phyloP scores from a whole-genome alignment of 2,113 vertebrate genomes.

The Mungos mungo region DNA sequence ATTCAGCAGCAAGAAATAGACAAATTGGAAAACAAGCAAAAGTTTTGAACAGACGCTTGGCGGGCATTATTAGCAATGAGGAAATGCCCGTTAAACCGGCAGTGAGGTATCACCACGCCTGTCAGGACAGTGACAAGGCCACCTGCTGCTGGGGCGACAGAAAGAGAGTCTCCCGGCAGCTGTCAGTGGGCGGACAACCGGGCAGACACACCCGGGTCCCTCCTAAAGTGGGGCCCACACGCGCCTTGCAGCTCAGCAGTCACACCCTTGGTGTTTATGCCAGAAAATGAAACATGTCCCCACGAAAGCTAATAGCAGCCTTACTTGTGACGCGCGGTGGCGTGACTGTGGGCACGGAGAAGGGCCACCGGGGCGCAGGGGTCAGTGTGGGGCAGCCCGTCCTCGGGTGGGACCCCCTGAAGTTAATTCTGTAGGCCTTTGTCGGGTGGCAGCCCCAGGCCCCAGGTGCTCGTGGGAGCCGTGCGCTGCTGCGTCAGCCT shows the following conservation, averaged over 20 bases:
- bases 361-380: background rate
- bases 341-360: no score
- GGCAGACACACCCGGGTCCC: background rate
- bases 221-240: background rate
- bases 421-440: background rate
- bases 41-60: background rate
- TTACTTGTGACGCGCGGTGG: no score
- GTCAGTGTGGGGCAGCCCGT: no score
- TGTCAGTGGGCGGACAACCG: background rate
- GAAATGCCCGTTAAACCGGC: background rate
- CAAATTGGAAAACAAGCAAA: background rate
- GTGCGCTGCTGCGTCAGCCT: background rate
- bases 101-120: background rate
- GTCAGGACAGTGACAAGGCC: background rate
- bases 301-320: no score
- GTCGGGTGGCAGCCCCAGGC: background rate
- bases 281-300: background rate
- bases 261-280: background rate
- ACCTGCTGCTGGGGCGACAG: background rate
- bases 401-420: no score
- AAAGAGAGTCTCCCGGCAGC: fast-evolving
- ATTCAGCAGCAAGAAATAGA: background rate
- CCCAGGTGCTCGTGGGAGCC: background rate
- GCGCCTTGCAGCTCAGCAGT: background rate
- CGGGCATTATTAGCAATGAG: background rate